Conservation (phyloP, 2,113 vertebrate species). For the Neopipo cinnamomea region DNA sequence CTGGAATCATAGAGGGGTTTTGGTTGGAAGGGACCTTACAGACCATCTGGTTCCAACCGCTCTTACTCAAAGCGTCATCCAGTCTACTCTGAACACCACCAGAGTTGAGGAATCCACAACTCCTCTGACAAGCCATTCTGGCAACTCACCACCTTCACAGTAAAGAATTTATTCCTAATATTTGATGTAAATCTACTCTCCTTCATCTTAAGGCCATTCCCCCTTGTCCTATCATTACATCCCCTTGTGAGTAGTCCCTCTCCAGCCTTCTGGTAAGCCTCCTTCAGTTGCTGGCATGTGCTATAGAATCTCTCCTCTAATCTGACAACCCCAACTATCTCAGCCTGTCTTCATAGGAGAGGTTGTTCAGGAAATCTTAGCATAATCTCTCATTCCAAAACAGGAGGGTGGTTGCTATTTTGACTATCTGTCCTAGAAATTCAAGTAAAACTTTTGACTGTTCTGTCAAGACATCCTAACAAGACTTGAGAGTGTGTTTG, state of each 20-base stretch:
- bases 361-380: neutral
- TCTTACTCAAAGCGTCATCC: neutral
- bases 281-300: neutral
- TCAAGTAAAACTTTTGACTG: neutral
- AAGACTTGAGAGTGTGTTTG: neutral
- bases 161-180: neutral
- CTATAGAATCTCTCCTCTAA: neutral
- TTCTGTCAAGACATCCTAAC: neutral
- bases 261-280: neutral
- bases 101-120: fast-evolving
- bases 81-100: neutral
- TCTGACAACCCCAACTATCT: neutral
- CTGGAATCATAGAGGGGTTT: neutral
- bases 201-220: neutral
- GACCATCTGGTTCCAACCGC: neutral
- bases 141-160: neutral
- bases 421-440: neutral
- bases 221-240: neutral
- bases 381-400: neutral
- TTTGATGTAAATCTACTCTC: neutral
- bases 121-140: neutral
- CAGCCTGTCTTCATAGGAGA: neutral
- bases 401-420: neutral
- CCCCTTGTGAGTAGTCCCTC: neutral
- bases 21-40: neutral